Percentiles rank a stretch among this genome's conserved stretches.
Conservation (phyloP, 2,888 invertebrate genomes). For the Belgica antarctica region DNA sequence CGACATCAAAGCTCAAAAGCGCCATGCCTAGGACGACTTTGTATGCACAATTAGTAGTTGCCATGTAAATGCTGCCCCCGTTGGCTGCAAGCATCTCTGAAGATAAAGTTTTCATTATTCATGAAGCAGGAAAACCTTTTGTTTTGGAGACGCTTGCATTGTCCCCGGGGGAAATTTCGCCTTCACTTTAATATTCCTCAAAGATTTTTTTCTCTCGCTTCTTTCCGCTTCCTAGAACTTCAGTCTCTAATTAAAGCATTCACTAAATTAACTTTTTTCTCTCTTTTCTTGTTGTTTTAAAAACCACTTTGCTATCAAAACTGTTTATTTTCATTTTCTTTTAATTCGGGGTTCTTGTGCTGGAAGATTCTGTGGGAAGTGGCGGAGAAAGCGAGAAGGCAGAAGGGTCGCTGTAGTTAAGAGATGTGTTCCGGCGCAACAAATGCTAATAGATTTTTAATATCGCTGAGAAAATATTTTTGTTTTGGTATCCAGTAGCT, state of each 20-base stretch:
- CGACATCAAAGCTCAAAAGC: too few relatives aligned
- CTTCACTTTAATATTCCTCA: not conserved
- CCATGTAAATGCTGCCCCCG: not conserved
- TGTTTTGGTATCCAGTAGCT: not conserved
- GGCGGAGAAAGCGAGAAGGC: not conserved
- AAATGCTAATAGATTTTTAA: conserved; percentile 42
- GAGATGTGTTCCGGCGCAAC: not conserved
- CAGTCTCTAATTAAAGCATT: conserved; percentile 3
- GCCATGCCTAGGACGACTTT: too few relatives aligned
- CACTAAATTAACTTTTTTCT: too few relatives aligned
- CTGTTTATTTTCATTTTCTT: too few relatives aligned
- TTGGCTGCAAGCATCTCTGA: not conserved
- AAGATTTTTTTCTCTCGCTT: too few relatives aligned
- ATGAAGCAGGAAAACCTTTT: not conserved
- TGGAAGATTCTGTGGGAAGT: not conserved
- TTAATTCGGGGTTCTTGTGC: too few relatives aligned
- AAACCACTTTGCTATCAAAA: too few relatives aligned
- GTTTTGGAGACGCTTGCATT: not conserved
- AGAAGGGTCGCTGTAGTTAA: not conserved
- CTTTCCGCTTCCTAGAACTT: not conserved
- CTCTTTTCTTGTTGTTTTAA: too few relatives aligned
- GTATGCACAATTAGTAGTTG: not conserved
- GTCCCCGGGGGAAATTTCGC: not conserved
- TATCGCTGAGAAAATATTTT: conserved; percentile 7
- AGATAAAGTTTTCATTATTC: not conserved